Percentiles rank a stretch among this genome's conserved stretches.
phyloP scores from a whole-genome alignment of 2,113 vertebrate species.

The Hippocampus zosterae region DNA sequence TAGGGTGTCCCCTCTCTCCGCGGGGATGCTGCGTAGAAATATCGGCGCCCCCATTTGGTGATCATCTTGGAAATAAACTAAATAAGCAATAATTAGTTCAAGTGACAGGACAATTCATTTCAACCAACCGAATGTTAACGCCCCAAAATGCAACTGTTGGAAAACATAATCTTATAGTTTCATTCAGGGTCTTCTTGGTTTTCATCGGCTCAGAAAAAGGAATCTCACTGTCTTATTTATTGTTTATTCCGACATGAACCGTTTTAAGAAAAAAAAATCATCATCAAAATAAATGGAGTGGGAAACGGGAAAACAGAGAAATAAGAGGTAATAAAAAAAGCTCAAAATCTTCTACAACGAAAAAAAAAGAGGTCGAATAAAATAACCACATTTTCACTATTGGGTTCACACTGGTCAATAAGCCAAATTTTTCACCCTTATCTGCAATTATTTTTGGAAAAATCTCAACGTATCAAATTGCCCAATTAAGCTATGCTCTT shows the following conservation, averaged over 20 bases:
- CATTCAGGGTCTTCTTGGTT: neutral
- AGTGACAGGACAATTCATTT: neutral
- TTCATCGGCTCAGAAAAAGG: neutral
- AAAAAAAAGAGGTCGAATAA: neutral
- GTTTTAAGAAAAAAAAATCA: neutral
- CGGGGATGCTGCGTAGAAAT: conserved; percentile 20
- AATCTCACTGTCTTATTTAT: too few relatives aligned
- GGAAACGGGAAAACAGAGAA: neutral
- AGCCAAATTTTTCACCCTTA: neutral
- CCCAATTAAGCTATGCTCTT: neutral
- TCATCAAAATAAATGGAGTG: neutral
- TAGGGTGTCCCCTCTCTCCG: conserved; percentile 48
- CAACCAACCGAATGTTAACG: neutral
- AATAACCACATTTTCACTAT: neutral
- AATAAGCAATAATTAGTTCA: neutral
- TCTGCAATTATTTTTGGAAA: neutral
- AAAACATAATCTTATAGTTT: neutral
- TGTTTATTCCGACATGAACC: neutral
- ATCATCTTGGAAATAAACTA: neutral
- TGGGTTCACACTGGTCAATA: neutral
- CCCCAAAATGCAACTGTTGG: too few relatives aligned
- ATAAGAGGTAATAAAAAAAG: neutral
- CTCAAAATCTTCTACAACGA: neutral
- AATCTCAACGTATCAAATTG: neutral
- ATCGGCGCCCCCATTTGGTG: neutral